phyloP scores from a whole-genome alignment of 2,888 invertebrate species.

The Hydraecia micacea region DNA sequence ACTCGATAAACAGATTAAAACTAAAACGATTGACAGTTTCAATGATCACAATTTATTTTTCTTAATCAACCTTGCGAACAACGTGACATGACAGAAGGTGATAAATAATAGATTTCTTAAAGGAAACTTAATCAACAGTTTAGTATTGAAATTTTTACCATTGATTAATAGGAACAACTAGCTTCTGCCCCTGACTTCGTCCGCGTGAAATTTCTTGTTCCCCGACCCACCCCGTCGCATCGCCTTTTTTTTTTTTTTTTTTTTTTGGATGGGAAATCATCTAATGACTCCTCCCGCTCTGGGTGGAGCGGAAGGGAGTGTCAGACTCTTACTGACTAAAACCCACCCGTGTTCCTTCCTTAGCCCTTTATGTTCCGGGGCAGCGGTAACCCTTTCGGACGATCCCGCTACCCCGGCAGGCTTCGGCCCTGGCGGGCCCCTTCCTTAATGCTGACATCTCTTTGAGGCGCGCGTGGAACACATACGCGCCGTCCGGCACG shows the following conservation, averaged over 20 bases:
- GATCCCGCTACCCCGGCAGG: no score
- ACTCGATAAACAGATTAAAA: conserved; percentile 16
- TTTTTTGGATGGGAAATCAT: no score
- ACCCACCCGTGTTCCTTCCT: no score
- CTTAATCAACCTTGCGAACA: conserved; percentile 37
- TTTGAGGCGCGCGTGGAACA: no score
- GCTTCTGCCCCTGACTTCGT: background rate
- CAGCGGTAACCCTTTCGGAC: no score
- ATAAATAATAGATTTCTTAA: conserved; percentile 38
- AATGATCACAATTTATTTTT: conserved; percentile 27
- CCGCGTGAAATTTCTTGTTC: background rate
- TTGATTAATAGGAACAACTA: conserved; percentile 34
- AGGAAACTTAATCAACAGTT: conserved; percentile 37
- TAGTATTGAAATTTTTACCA: conserved; percentile 27
- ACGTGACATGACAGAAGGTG: conserved; percentile 9
- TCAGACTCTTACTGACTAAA: no score
- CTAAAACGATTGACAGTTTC: conserved; percentile 26
- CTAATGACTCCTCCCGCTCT: no score
- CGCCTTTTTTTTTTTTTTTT: background rate
- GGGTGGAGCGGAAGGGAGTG: no score
- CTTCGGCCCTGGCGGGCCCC: no score
- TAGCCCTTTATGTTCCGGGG: no score
- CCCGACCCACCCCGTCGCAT: background rate
- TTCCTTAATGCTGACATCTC: no score
- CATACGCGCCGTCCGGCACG: no score